Evolutionary conservation across 2,113 vertebrate genomes (phyloP).

Genomic region (Delphinus delphis): DNA sequence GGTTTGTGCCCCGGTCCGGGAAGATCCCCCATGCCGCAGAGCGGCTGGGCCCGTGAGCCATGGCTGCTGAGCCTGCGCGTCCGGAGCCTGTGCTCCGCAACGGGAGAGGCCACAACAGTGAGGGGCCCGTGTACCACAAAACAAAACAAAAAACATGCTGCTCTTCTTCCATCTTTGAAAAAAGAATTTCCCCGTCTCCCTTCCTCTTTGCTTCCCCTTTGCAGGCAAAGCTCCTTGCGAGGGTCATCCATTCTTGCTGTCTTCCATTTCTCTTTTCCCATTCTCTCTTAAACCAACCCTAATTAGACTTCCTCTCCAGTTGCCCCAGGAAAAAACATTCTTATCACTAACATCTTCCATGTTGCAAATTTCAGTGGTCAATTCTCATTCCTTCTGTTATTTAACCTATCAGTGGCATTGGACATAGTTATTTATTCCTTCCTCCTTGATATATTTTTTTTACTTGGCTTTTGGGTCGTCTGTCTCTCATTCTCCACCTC

Average conservation of each 20-base stretch:
- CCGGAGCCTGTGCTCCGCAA: no score
- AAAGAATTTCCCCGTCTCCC: neutral
- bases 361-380: neutral
- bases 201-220: neutral
- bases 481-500: neutral
- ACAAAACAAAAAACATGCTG: neutral
- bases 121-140: no score
- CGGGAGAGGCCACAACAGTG: no score
- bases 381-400: neutral
- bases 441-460: neutral
- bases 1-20: no score
- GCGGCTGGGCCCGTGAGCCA: no score
- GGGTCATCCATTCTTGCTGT: neutral
- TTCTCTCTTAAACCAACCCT: neutral
- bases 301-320: neutral
- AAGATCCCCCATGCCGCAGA: no score
- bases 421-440: no score
- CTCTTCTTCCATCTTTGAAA: neutral
- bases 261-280: neutral
- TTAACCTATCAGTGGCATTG: neutral
- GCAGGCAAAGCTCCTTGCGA: neutral
- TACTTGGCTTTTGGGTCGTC: neutral
- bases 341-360: neutral
- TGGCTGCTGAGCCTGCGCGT: no score
- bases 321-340: neutral